Evolutionary conservation across 2,888 invertebrate species (phyloP).

Genomic region (Ischnura elegans): DNA sequence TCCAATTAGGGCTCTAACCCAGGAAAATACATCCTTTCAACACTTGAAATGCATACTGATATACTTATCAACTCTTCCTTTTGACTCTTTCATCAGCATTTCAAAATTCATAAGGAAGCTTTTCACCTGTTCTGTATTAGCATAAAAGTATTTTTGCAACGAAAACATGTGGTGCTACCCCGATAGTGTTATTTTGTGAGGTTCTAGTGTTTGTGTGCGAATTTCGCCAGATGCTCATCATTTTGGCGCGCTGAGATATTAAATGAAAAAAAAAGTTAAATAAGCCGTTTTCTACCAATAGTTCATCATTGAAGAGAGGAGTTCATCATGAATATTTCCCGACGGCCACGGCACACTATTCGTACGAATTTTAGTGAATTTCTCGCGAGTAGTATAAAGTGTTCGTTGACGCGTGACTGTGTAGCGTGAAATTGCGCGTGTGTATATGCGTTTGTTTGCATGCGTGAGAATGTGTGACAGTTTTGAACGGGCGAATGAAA

Average conservation of each 20-base stretch:
- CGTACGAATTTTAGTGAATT: background rate
- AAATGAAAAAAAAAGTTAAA: background rate
- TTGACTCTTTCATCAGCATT: background rate
- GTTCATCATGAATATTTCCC: background rate
- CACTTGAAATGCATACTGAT: background rate
- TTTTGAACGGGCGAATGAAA: background rate
- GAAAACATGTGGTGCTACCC: constrained; percentile 64
- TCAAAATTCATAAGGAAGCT: background rate
- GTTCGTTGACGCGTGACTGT: background rate
- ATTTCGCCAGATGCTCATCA: constrained; percentile 32
- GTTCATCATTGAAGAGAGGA: background rate
- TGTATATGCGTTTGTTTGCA: background rate
- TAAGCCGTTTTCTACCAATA: constrained; percentile 9
- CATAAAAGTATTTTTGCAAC: constrained; percentile 62
- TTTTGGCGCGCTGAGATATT: constrained; percentile 21
- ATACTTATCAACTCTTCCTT: background rate
- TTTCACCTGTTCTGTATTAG: constrained; percentile 25
- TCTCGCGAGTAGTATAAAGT: background rate
- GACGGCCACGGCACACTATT: background rate
- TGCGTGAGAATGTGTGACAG: background rate
- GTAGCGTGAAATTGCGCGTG: background rate
- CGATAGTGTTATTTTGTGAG: constrained; percentile 61
- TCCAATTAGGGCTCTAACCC: background rate
- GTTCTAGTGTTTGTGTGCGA: constrained; percentile 44
- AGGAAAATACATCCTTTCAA: background rate